Base-by-base conservation (phyloP, 2,797 vertebrate species). In the Melanotaenia maccullochi region DNA sequence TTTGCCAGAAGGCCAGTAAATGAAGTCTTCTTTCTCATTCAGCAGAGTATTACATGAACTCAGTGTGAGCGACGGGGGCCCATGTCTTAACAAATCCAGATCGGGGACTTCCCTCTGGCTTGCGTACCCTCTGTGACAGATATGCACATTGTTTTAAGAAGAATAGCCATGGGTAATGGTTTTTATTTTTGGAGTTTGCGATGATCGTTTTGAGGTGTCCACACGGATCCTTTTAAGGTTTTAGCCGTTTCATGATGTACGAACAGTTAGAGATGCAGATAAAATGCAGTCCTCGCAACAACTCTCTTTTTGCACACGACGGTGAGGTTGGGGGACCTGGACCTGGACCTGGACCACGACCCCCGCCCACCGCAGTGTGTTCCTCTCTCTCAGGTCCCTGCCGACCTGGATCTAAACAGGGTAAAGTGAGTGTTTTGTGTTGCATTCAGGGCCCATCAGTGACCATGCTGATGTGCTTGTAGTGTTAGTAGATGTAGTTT, bases 361-460 rank as follows among this genome's bases (percentile, higher is more conserved):
- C 79, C 72, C 83, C 85, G 84, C 81, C 89, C 87, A 74, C 79
- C 87, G 7, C 79, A 56, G 88, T 84, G 87, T 90, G 89, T 86
- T 92, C 81, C 93, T 94, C 93, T 95, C 93, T 93, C 94, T 84
- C 96, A 93, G 94, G 95, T 95, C 94, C 92, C 91, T 89, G 86
- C 91, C 18, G 95, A 86, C 93, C 91, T 95, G 96, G 91, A 83
- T 93, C 85, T 93, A 96, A 97, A 98, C 97, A 99, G 97, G 97
- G 98, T 99, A 98, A 97, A 96, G 94, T 95, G 95, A 96, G 96
- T 96, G 95, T 95, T 91, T 89, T 94, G 93, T 96, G 90, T 95
- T 96, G 95, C 93, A 93, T 95, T 92, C 89, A 85, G 86, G 85
- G 90, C 90, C 87, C 94, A 93, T 96, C 96, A 93, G 96, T 93